Conservation (phyloP, 2,888 invertebrate genomes). For the Tiliacea citrago region DNA sequence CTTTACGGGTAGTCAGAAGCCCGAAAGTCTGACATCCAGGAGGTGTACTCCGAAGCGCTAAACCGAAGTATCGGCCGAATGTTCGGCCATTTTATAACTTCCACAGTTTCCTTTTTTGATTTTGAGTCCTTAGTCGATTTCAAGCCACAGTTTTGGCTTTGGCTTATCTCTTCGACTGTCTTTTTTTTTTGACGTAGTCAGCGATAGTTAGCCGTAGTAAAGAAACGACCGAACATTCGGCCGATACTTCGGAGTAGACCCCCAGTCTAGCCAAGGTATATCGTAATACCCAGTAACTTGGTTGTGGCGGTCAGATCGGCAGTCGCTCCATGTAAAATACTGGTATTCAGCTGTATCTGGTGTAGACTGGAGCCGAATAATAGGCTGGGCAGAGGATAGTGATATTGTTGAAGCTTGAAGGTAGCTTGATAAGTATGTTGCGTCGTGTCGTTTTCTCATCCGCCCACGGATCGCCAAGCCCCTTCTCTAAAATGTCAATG, state of each 20-base stretch:
- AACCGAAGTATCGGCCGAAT: too few species aligned
- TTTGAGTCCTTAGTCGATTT: too few species aligned
- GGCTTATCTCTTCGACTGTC: too few species aligned
- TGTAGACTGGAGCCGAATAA: not conserved
- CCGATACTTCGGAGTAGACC: too few species aligned
- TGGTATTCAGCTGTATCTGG: not conserved
- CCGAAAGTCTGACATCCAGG: not conserved
- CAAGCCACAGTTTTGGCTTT: too few species aligned
- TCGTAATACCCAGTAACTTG: not conserved
- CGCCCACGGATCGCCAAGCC: slow-evolving; percentile 73
- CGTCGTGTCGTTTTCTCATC: slow-evolving; percentile 38
- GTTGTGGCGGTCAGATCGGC: not conserved
- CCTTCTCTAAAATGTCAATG: slow-evolving; percentile 87
- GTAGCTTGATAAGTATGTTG: not conserved
- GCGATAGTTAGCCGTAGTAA: too few species aligned
- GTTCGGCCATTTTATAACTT: too few species aligned
- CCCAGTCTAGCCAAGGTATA: too few species aligned
- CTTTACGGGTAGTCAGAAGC: not conserved
- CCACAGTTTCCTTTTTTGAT: too few species aligned
- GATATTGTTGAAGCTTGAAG: not conserved
- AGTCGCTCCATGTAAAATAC: not conserved
- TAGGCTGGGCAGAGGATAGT: not conserved
- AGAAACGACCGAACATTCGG: too few species aligned
- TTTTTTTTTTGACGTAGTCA: too few species aligned
- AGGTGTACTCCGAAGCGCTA: too few species aligned